Conservation (phyloP, 2,888 invertebrate species). For the Unio pictorum region DNA sequence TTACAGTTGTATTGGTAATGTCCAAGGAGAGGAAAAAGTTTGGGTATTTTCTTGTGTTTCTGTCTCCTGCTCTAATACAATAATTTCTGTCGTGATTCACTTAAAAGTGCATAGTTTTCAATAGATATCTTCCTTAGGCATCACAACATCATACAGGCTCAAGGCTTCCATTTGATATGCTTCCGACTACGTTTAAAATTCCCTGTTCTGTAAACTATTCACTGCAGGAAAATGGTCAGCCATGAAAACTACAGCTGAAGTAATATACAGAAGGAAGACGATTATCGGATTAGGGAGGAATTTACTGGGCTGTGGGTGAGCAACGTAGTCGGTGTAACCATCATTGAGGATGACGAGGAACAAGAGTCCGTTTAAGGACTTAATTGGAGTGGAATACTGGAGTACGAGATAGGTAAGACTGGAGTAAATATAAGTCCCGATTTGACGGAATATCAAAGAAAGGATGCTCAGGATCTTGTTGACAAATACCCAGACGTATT, state of each 20-base stretch:
- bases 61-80: neutral
- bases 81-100: neutral
- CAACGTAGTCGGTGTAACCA: neutral
- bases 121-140: neutral
- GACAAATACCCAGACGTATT: too few species aligned
- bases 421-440: too few species aligned
- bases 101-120: neutral
- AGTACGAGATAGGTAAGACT: too few species aligned
- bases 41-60: conserved; percentile 27
- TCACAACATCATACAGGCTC: conserved; percentile 12
- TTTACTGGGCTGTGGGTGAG: conserved; percentile 61
- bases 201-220: conserved; percentile 15
- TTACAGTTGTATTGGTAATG: conserved; percentile 57
- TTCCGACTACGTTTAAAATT: neutral
- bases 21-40: conserved; percentile 69
- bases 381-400: too few species aligned
- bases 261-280: conserved; percentile 55
- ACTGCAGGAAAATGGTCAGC: conserved; percentile 51
- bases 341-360: too few species aligned
- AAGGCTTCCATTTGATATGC: conserved; percentile 3
- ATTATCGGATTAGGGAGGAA: conserved; percentile 35
- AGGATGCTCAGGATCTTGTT: too few species aligned
- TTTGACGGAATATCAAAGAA: too few species aligned
- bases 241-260: conserved; percentile 73
- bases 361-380: too few species aligned